A percentile compares a stretch with the other conserved stretches of the same genome.
Conservation (phyloP, 2,113 vertebrate genomes). For the Meles meles region DNA sequence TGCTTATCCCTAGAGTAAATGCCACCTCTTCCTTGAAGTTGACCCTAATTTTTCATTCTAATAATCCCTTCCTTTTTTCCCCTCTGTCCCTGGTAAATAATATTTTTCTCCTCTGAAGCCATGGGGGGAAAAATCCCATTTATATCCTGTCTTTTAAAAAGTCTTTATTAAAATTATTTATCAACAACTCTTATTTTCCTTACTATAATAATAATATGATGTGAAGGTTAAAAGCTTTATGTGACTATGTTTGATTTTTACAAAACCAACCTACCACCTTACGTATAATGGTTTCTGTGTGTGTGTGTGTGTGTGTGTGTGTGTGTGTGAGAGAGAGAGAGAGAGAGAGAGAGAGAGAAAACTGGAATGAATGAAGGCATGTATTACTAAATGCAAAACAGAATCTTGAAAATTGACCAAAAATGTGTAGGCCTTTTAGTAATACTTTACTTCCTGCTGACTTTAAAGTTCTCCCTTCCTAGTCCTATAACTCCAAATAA, state of each 20-base stretch:
- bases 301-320: background rate
- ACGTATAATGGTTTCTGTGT: background rate
- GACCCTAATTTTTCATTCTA: background rate
- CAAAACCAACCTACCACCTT: background rate
- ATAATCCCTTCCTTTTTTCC: background rate
- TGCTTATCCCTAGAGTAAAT: background rate
- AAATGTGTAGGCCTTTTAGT: background rate
- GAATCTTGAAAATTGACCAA: background rate
- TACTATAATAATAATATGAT: background rate
- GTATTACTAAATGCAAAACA: background rate
- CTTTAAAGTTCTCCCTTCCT: background rate
- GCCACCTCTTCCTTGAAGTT: background rate
- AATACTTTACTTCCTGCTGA: background rate
- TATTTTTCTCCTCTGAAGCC: background rate
- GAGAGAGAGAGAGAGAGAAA: background rate
- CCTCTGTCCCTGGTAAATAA: background rate
- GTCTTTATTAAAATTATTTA: background rate
- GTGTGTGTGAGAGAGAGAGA: background rate
- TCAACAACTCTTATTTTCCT: background rate
- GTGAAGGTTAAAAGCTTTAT: background rate
- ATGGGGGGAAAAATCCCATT: background rate
- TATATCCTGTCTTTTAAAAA: background rate
- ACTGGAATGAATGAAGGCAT: background rate
- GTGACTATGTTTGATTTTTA: slow-evolving; percentile 2
- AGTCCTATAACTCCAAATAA: background rate